These are phyloP conservation scores for Arizona elegans DNA, from an alignment of 2,113 vertebrate species.

Conservation along the genomic window DNA sequence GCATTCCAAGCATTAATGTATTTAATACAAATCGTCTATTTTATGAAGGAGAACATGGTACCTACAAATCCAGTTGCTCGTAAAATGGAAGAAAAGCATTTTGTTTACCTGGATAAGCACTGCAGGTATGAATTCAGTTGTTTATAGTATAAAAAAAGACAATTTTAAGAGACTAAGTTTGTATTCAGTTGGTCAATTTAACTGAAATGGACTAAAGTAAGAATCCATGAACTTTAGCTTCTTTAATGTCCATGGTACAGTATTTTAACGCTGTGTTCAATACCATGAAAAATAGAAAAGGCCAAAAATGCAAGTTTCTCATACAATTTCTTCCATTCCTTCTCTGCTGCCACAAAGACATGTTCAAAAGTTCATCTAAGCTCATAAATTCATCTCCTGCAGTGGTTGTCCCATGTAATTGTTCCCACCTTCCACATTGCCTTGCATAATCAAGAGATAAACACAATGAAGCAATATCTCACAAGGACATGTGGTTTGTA, in stretches of 20 bases:
- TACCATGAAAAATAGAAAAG: background rate
- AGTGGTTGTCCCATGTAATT: background rate
- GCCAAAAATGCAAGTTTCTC: background rate
- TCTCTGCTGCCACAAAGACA: background rate
- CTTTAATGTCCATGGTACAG: background rate
- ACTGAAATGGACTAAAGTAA: background rate
- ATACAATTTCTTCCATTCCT: background rate
- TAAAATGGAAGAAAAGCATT: background rate
- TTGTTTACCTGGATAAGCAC: background rate
- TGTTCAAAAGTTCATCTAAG: background rate
- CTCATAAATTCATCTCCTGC: background rate
- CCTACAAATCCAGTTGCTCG: background rate
- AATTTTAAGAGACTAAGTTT: background rate
- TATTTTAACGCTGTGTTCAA: background rate
- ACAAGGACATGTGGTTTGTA: background rate
- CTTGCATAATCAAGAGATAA: background rate
- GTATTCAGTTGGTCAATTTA: background rate
- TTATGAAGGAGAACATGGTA: background rate
- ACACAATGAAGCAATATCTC: background rate
- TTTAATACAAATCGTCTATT: background rate
- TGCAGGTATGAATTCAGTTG: background rate
- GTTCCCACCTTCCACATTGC: background rate
- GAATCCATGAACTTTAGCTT: background rate
- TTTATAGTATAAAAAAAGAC: background rate
- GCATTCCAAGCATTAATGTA: background rate